phyloP scores from a whole-genome alignment of 1,140 invertebrate species.

The Diprion similis region DNA sequence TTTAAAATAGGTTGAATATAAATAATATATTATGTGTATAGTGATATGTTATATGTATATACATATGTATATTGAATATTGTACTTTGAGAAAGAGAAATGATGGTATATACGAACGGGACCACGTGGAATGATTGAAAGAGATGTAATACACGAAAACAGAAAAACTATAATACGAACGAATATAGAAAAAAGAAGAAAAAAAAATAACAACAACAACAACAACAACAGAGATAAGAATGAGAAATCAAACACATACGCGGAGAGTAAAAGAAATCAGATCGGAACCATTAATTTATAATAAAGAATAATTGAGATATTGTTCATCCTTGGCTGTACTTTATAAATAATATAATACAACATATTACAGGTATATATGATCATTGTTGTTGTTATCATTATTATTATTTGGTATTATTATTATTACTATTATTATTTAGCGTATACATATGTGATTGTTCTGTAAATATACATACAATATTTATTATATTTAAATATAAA shows the following conservation, averaged over 20 bases:
- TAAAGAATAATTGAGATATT: not conserved
- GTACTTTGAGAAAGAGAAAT: too few species aligned
- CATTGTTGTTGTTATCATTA: not conserved
- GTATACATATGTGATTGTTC: not conserved
- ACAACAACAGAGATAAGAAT: constrained; percentile 18
- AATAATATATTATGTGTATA: too few species aligned
- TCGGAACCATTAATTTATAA: not conserved
- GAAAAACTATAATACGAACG: not conserved
- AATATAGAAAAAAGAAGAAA: too few species aligned
- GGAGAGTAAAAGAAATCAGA: too few species aligned
- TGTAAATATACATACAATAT: not conserved
- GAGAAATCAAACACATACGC: not conserved
- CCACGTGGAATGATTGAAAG: not conserved
- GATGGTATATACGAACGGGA: too few species aligned
- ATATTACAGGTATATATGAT: too few species aligned
- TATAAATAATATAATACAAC: not conserved
- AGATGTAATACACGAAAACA: constrained; percentile 20
- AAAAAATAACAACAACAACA: constrained; percentile 32
- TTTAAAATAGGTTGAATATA: too few species aligned
- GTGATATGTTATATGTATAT: too few species aligned
- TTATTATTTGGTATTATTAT: not conserved
- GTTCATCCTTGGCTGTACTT: constrained; percentile 20
- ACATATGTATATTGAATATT: too few species aligned
- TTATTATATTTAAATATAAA: not conserved
- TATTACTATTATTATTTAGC: not conserved